These are phyloP conservation scores for Rhombomys opimus DNA, from an alignment of 2,113 vertebrate species.

Conservation along the genomic window DNA sequence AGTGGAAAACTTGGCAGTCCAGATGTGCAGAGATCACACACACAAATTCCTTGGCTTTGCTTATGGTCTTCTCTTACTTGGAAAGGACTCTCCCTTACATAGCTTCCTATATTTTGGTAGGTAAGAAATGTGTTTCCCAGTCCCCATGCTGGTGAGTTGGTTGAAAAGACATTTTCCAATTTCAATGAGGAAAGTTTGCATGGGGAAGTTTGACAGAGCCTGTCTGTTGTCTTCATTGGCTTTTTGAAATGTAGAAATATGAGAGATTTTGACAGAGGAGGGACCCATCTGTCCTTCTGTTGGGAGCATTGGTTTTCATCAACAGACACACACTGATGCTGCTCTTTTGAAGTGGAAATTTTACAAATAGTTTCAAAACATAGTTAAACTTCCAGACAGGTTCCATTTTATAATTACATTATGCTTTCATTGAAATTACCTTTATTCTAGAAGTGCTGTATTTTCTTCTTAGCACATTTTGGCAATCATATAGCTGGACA, in stretches of 20 bases:
- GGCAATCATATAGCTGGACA: background rate
- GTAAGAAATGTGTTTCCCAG: background rate
- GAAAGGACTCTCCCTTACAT: background rate
- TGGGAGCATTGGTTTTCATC: background rate
- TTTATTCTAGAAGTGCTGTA: background rate
- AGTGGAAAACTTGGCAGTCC: background rate
- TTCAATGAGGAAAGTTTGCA: background rate
- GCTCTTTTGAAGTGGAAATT: background rate
- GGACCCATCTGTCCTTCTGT: background rate
- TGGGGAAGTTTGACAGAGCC: background rate
- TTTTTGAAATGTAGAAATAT: background rate
- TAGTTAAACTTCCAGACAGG: background rate
- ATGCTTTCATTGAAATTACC: background rate
- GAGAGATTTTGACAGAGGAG: background rate
- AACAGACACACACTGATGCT: background rate
- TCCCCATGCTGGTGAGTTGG: background rate
- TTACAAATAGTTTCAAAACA: constrained; percentile 32
- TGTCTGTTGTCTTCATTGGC: background rate
- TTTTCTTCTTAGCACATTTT: background rate
- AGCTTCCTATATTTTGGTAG: background rate
- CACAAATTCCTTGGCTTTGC: background rate
- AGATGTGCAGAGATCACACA: background rate
- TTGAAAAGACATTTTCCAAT: background rate
- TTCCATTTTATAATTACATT: constrained; percentile 51
- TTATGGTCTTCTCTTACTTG: background rate